Conservation (phyloP, 2,113 vertebrate genomes). For the Pollimyrus isidori region DNA sequence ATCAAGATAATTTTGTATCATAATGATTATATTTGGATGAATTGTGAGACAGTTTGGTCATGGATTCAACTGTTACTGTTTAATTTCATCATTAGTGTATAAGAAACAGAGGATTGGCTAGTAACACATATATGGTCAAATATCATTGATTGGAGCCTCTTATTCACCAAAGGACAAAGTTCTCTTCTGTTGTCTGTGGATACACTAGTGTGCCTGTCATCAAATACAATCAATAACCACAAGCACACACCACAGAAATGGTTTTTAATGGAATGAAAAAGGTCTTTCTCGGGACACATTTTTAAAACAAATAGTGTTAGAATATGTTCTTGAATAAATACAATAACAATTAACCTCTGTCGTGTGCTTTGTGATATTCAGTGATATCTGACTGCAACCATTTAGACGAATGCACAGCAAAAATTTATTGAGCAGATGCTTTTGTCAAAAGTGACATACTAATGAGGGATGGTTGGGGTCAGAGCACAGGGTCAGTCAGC, state of each 20-base stretch:
- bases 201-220: background rate
- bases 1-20: background rate
- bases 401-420: background rate
- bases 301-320: background rate
- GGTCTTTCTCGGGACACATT: background rate
- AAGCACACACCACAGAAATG: background rate
- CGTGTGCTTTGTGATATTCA: background rate
- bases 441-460: background rate
- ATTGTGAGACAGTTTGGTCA: background rate
- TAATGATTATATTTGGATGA: background rate
- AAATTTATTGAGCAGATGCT: background rate
- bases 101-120: background rate
- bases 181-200: background rate
- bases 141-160: background rate
- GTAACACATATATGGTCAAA: background rate
- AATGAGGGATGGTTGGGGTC: background rate
- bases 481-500: background rate
- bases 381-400: background rate
- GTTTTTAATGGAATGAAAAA: background rate
- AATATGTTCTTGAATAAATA: background rate
- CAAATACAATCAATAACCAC: background rate
- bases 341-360: background rate
- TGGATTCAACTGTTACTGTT: background rate
- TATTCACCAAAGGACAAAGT: background rate
- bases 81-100: background rate